These are phyloP conservation scores for Sarcophaga bullata DNA, from an alignment of 1,140 invertebrate genomes.

Conservation along the genomic window DNA sequence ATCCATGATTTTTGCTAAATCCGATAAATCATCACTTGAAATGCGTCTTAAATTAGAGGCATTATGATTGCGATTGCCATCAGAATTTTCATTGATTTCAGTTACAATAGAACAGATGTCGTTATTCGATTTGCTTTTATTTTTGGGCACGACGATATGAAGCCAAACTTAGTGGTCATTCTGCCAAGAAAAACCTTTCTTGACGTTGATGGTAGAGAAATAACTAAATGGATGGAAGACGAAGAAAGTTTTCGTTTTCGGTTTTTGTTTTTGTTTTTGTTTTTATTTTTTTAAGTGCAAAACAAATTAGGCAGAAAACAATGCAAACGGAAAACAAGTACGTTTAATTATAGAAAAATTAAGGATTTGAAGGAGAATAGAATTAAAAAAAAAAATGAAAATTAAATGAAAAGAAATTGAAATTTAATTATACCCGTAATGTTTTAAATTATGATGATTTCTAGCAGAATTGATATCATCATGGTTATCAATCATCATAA, in stretches of 20 bases:
- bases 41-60: slow-evolving; percentile 30
- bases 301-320: too few relatives aligned
- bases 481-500: too few relatives aligned
- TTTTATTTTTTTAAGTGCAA: too few relatives aligned
- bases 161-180: slow-evolving; percentile 63
- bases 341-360: too few relatives aligned
- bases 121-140: slow-evolving; percentile 63
- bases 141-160: slow-evolving; percentile 63
- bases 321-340: too few relatives aligned
- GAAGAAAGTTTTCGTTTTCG: not conserved
- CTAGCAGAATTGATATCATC: too few relatives aligned
- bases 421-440: too few relatives aligned
- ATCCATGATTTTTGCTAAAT: slow-evolving; percentile 53
- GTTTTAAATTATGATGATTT: too few relatives aligned
- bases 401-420: too few relatives aligned
- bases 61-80: not conserved
- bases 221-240: slow-evolving; percentile 50
- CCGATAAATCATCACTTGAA: slow-evolving; percentile 45
- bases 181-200: slow-evolving; percentile 61
- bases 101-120: slow-evolving; percentile 61
- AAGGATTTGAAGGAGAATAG: too few relatives aligned
- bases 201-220: slow-evolving; percentile 63
- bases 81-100: slow-evolving; percentile 45
- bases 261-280: too few relatives aligned
- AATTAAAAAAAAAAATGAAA: too few relatives aligned